These are phyloP conservation scores for Lucilia cuprina DNA, from an alignment of 1,140 invertebrate genomes.

Conservation along the genomic window DNA sequence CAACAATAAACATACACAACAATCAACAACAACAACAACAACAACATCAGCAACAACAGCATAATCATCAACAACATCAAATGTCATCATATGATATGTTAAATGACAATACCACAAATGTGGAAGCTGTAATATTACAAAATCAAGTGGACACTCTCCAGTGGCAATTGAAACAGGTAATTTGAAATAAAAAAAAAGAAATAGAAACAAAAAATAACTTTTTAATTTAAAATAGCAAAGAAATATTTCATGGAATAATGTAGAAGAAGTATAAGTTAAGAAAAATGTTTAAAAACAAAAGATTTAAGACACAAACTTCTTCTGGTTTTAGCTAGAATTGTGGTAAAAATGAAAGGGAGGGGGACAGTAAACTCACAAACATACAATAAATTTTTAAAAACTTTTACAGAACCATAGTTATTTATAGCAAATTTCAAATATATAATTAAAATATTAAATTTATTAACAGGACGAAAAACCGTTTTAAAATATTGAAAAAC, in stretches of 20 bases:
- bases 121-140: constrained; percentile 74
- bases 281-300: neutral
- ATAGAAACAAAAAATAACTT: neutral
- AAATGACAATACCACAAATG: constrained; percentile 50
- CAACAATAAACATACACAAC: neutral
- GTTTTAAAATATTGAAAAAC: too few species aligned
- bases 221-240: neutral
- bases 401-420: too few species aligned
- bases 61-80: neutral
- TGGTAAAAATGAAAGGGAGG: too few species aligned
- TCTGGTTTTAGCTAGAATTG: neutral
- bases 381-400: neutral
- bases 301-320: constrained; percentile 19
- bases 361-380: neutral
- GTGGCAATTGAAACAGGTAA: constrained; percentile 83
- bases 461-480: too few species aligned
- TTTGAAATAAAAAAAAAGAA: neutral
- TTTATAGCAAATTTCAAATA: too few species aligned
- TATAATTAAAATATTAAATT: too few species aligned
- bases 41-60: neutral
- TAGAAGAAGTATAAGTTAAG: neutral
- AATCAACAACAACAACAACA: neutral
- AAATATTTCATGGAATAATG: neutral
- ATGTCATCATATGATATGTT: neutral
- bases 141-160: constrained; percentile 78